Base-by-base conservation (phyloP, 2,888 invertebrate species). In the Diplolepis rosae region DNA sequence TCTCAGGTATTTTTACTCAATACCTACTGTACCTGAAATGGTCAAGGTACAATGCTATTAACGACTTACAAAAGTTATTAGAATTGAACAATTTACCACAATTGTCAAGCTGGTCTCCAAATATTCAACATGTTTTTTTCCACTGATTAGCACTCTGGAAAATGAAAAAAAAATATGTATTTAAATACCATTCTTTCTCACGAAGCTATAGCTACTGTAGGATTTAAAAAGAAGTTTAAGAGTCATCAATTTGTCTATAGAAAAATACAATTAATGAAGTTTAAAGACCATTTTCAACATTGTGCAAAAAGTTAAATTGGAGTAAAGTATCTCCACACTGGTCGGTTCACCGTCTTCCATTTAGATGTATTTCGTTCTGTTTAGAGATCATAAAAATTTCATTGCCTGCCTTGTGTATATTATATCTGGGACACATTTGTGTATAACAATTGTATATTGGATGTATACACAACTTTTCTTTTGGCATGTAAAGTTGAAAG, bases 321-420 rank as follows among this genome's bases (percentile, higher is more conserved):
- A 61, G 24, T 39, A 13, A 39, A 11, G 61, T 61, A 61, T 39
- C 39, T 39, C 30, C 52, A 35, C 77, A 77, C 75, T 68, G 75
- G 77, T 74, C 72, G 74, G 77, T 74, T 71, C 76, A 77, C 74
- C 74, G 79, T 79, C 79, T 79, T 79, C 79, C 79, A 79, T 70
- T 73, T 74, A 79, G 70, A 73, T 65, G 66, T 68, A 74, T 75
- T 73, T 71, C 45, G 48, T 75, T 72, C 24, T 42, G 54, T 71
- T 67, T 54, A 65, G 22, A 71, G 56, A 67, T 24, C 27, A 35
- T 32, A 56, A 45, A 5, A 39, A 66, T n/a, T n/a, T n/a, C n/a
- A n/a, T 61, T 68, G 66, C 66, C 65, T 69, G 70, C 30, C 66
- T 45, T 52, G 69, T 69, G 69, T 56, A 66, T 72, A 28, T 15